A percentile compares a stretch with the other conserved stretches of the same genome.
phyloP scores from a whole-genome alignment of 1,140 invertebrate genomes.

The Diplogasteroides magnus region DNA sequence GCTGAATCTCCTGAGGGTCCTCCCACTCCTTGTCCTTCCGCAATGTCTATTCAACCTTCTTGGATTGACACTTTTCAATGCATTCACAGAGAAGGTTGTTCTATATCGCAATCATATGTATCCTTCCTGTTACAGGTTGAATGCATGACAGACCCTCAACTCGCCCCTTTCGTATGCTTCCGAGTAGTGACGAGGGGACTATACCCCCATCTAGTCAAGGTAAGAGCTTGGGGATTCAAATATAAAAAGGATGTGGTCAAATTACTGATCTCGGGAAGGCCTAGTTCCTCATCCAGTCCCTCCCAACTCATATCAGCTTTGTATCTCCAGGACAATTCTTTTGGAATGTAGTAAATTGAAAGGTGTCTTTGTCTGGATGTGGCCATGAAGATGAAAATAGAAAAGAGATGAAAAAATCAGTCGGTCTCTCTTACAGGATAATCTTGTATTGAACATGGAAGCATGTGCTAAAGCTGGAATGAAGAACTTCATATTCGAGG shows the following conservation, averaged over 20 bases:
- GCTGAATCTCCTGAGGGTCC: slow-evolving; percentile 73
- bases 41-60: slow-evolving; percentile 82
- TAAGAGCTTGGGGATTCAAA: slow-evolving; percentile 12
- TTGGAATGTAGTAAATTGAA: too few relatives aligned
- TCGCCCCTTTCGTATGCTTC: slow-evolving; percentile 91
- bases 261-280: too few relatives aligned
- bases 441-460: slow-evolving; percentile 80
- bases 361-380: too few relatives aligned
- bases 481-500: slow-evolving; percentile 90
- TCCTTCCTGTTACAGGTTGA: slow-evolving; percentile 59
- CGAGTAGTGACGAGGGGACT: slow-evolving; percentile 89
- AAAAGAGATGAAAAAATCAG: too few relatives aligned
- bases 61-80: slow-evolving; percentile 83
- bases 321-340: not conserved
- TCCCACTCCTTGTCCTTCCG: slow-evolving; percentile 73
- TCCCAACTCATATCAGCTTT: not conserved
- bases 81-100: slow-evolving; percentile 82
- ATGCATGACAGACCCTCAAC: slow-evolving; percentile 64
- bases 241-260: not conserved
- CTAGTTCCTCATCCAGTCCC: slow-evolving; percentile 3
- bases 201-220: slow-evolving; percentile 77
- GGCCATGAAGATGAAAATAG: too few relatives aligned
- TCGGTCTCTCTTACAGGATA: slow-evolving; percentile 66
- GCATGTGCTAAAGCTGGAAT: slow-evolving; percentile 80
- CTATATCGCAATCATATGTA: slow-evolving; percentile 38